Evolutionary conservation across 2,888 invertebrate genomes (phyloP).

Genomic region (Sussaba pulchella): DNA sequence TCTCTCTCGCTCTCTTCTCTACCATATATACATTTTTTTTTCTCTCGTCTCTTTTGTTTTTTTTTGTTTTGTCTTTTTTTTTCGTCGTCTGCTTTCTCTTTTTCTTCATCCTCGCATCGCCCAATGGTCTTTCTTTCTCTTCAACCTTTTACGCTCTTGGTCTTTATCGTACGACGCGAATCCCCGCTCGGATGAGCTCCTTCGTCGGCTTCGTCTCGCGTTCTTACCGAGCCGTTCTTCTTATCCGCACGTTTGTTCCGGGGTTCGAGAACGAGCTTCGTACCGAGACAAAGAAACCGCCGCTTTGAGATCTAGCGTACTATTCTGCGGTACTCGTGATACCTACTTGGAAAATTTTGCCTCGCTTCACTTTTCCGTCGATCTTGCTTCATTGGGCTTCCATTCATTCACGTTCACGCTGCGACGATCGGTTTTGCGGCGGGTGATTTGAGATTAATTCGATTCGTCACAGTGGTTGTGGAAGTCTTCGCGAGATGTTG

Average conservation of each 20-base stretch:
- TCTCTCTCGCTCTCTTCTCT: conserved; percentile 50
- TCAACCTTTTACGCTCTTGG: conserved; percentile 55
- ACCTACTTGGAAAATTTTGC: conserved; percentile 10
- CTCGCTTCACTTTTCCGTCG: neutral
- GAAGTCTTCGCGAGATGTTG: no score
- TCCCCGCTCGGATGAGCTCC: conserved; percentile 47
- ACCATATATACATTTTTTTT: conserved; percentile 47
- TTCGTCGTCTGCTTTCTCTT: conserved; percentile 32
- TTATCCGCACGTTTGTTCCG: conserved; percentile 73
- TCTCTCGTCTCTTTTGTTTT: conserved; percentile 54
- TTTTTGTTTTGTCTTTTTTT: conserved; percentile 35
- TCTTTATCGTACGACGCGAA: conserved; percentile 59
- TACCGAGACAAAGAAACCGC: conserved; percentile 63
- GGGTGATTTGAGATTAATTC: neutral
- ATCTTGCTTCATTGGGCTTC: neutral
- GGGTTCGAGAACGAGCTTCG: conserved; percentile 29
- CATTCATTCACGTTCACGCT: neutral
- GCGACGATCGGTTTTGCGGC: neutral
- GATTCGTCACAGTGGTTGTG: no score
- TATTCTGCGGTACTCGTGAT: conserved; percentile 3
- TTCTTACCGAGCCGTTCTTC: conserved; percentile 69
- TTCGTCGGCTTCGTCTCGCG: conserved; percentile 31
- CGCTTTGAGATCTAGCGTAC: conserved; percentile 8
- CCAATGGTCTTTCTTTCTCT: conserved; percentile 64
- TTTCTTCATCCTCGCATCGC: conserved; percentile 66